Evolutionary conservation across 2,113 vertebrate genomes (phyloP), one percentile per base, ranked within the genome.

Genomic region (Paradisaea rubra): DNA sequence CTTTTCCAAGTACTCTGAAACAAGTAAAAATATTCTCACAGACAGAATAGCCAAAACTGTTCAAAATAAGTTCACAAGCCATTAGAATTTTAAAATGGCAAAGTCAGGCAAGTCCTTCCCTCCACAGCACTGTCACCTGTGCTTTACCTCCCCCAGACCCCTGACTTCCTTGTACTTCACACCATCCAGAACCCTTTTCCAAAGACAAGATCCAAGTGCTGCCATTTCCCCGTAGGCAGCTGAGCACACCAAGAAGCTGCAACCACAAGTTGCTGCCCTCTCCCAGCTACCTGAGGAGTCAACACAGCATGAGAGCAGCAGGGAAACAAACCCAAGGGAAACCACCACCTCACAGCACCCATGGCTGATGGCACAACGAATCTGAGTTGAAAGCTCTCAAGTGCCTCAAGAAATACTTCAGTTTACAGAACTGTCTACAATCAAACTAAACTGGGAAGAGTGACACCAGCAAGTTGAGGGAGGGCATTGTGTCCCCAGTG

Each of bases 271-370:
- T 83, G 37, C 37, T 69, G 42, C 28, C 70, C 72, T 73, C 27
- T 45, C 56, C 60, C 44, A 50, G 45, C 30, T n/a, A 22, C 44
- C 6, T 37, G 33, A 60, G 28, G n/a, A 61, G 59, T 19, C 41
- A 47, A 37, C 12, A 42, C 1, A 5, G 27, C 27, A 12, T 1
- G 4, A 37, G 33, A 70, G 35, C 76, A 59, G 25, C 37, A 63
- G 14, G 15, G 59, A 56, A 84, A 66, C 27, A 45, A 77, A 52
- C 15, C 23, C 57, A 35, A 30, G 39, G 21, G 42, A 69, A 74
- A 60, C 19, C 7, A 39, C 15, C 1, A 0, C 44, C 45, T 76
- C 49, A 6, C 13, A 41, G 50, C 17, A 33, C 1, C 2, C 28
- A 5, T 4, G 25, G n/a, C 49, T 77, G 44, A 45, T 4, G 13